Base-by-base conservation (phyloP, 2,113 vertebrate species). In the Macroglossus sobrinus region DNA sequence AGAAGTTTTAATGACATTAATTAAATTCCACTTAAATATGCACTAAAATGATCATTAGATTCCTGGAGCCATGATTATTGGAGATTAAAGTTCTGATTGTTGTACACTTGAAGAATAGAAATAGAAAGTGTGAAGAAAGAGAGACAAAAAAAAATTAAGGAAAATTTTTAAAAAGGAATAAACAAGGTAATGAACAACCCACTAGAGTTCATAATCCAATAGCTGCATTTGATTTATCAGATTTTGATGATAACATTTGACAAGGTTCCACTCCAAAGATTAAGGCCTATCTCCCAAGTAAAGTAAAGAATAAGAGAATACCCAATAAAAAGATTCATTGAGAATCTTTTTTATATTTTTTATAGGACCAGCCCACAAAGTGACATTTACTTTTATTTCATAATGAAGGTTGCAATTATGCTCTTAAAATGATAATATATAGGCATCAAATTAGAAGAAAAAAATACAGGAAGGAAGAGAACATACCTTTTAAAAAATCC, bases 141-240 rank as follows among this genome's bases (percentile, higher is more conserved):
- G 21, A 80, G 76, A n/a, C 91, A 72, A 22, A 33, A 59, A 12
- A 8, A 4, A 1, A 10, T 50, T 1, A 22, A 21, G 1, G 11
- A 33, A 9, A 35, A 22, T 6, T 71, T 80, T 68, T 57, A 8
- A 43, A 78, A n/a, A 68, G 2, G 33, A 63, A 78, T n/a, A 96
- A 74, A 55, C 88, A 84, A 97, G 95, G 59, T 96, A 97, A 97
- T 97, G 79, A 98, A 97, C 72, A 98, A 98, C 95, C 91, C 97
- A 95, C 97, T 98, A 95, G 95, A 98, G 94, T 97, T 97, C 97
- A 98, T 91, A 97, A 96, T 91, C 98, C 96, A 97, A 96, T 98
- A 98, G 94, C 80, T 97, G 92, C 84, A 69, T 0, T 75, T 91
- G 93, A 97, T 79, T 97, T 98, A 93, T 96, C 97, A 98, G 95